Percentiles rank a stretch among this genome's conserved stretches.
Evolutionary conservation across 2,888 invertebrate species (phyloP).

Genomic region (Automeris io): DNA sequence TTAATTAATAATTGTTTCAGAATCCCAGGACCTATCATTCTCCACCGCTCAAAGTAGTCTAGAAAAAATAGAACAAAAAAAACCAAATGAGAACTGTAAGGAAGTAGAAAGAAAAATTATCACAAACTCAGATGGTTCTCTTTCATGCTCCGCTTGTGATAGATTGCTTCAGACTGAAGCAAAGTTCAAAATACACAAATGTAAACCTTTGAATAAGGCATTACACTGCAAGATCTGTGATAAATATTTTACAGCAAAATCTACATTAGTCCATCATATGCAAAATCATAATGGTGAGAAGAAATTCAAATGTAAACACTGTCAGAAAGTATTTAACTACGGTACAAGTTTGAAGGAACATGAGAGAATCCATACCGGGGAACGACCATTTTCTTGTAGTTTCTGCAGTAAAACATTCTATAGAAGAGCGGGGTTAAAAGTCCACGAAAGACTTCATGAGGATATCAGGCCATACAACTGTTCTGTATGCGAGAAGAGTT

Average conservation of each 20-base stretch:
- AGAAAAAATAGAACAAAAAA: no score
- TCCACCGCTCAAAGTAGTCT: no score
- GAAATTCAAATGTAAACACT: not conserved
- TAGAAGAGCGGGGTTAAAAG: not conserved
- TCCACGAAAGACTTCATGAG: not conserved
- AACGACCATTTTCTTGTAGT: not conserved
- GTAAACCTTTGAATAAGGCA: no score
- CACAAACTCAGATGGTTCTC: no score
- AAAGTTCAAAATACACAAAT: constrained; percentile 8
- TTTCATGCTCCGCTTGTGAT: constrained; percentile 3
- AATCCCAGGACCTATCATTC: not conserved
- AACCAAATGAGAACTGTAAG: no score
- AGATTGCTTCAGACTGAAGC: constrained; percentile 1
- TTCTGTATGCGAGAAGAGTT: not conserved
- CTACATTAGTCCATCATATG: constrained; percentile 6
- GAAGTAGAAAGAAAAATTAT: no score
- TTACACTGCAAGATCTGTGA: no score
- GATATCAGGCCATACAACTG: not conserved
- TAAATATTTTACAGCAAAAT: constrained; percentile 12
- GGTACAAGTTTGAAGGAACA: not conserved
- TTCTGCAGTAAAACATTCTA: not conserved
- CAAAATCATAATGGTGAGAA: no score
- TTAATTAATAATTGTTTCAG: no score
- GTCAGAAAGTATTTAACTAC: not conserved
- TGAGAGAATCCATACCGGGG: not conserved